These are phyloP conservation scores for Thymelicus sylvestris DNA, from an alignment of 2,888 invertebrate species.

Conservation along the genomic window DNA sequence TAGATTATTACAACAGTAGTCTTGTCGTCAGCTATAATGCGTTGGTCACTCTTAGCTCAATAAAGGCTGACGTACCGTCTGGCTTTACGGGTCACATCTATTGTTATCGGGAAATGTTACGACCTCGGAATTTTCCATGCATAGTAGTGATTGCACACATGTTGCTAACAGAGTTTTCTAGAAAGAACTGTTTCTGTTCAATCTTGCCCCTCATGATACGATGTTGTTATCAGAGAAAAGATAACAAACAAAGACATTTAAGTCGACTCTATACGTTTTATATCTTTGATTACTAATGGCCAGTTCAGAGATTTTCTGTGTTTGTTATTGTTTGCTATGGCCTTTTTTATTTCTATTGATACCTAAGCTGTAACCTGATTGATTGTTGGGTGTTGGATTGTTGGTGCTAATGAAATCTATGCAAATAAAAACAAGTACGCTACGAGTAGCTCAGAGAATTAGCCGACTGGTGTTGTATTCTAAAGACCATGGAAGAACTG, in stretches of 20 bases:
- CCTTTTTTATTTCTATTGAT: no score
- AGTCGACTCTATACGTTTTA: background rate
- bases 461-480: no score
- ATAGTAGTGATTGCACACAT: background rate
- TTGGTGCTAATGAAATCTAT: no score
- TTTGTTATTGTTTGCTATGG: background rate
- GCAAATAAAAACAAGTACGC: no score
- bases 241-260: background rate
- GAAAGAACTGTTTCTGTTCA: no score
- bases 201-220: no score
- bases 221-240: background rate
- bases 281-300: background rate
- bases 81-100: conserved; percentile 11
- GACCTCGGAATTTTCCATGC: conserved; percentile 45
- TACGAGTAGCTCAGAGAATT: no score
- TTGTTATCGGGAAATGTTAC: conserved; percentile 43
- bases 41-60: background rate
- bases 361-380: no score
- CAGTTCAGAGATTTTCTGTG: background rate
- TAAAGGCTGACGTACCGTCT: conserved; percentile 17
- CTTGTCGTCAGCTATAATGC: background rate
- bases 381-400: no score
- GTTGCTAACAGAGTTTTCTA: background rate
- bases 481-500: no score
- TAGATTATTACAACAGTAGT: background rate